Evolutionary conservation across 2,797 vertebrate genomes (phyloP).

Genomic region (Schizopygopsis malacanthus): DNA sequence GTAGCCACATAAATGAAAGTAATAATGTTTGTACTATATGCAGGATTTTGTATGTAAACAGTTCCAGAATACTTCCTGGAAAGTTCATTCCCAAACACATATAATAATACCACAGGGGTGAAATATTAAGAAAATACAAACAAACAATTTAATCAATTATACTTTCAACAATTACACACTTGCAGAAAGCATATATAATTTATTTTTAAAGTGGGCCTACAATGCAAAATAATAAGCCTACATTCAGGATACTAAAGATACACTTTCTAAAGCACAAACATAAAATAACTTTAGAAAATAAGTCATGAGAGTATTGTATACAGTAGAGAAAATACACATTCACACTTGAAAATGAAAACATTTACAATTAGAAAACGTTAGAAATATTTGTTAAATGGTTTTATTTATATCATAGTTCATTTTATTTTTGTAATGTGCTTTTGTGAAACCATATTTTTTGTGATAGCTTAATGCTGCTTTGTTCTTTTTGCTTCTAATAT

Average conservation of each 20-base stretch:
- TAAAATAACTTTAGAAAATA: not conserved
- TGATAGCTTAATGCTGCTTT: not conserved
- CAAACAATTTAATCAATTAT: not conserved
- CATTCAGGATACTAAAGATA: not conserved
- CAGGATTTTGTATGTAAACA: not conserved
- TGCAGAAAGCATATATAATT: not conserved
- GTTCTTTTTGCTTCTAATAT: not conserved
- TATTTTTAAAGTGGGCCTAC: not conserved
- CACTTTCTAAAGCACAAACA: not conserved
- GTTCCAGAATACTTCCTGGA: not conserved
- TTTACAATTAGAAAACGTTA: not conserved
- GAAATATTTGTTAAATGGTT: no score
- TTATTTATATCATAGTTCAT: not conserved
- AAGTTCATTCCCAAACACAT: not conserved
- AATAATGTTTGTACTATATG: not conserved
- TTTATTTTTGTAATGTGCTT: no score
- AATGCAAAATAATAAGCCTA: not conserved
- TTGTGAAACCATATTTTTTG: not conserved
- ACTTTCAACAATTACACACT: not conserved
- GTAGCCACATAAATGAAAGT: not conserved
- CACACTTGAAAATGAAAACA: not conserved
- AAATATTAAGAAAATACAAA: not conserved
- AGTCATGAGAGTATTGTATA: not conserved
- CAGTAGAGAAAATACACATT: not conserved
- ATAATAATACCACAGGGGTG: not conserved